Conservation (phyloP, 2,113 vertebrate species). For the Atrichornis clamosus region DNA sequence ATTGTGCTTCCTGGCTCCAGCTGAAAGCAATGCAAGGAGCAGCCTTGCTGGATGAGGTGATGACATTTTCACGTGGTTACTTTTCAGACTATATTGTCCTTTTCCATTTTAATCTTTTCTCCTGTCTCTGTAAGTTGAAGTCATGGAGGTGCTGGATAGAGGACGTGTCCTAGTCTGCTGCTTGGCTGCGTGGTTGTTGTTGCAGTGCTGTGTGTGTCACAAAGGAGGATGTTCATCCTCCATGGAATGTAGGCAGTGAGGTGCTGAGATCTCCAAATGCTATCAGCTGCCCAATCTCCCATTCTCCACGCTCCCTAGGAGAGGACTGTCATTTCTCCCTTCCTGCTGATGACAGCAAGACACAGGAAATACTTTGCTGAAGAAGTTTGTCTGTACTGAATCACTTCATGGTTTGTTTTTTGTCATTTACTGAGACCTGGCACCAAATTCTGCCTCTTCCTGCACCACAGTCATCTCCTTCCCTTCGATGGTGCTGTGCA, state of each 20-base stretch:
- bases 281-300: neutral
- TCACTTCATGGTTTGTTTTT: neutral
- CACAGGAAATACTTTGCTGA: neutral
- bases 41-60: neutral
- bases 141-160: neutral
- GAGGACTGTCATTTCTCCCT: neutral
- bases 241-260: neutral
- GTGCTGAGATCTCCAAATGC: neutral
- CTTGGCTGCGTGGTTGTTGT: neutral
- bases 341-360: neutral
- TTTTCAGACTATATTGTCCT: neutral
- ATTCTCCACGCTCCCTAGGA: neutral
- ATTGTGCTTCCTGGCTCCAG: neutral
- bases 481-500: neutral
- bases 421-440: neutral
- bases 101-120: slow-evolving; percentile 48
- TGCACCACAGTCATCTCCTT: neutral
- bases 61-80: neutral
- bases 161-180: neutral
- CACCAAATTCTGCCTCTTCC: neutral
- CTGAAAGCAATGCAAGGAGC: neutral
- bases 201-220: neutral
- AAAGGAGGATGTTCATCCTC: neutral
- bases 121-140: slow-evolving; percentile 29
- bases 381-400: neutral